Evolutionary conservation across 2,888 invertebrate genomes (phyloP), one percentile per base, ranked within the genome.

Genomic region (Formica aserva): DNA sequence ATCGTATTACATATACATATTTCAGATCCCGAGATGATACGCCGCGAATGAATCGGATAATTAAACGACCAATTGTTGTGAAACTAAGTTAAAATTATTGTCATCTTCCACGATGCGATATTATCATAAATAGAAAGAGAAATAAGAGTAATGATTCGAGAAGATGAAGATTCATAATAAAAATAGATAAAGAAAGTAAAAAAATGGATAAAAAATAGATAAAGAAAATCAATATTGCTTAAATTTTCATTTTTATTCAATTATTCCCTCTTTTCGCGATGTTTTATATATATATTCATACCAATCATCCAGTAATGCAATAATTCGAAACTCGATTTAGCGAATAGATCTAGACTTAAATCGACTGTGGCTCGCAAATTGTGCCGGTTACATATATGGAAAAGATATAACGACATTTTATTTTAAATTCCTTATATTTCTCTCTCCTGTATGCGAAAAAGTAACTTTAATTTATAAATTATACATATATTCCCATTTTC

Each of bases 1-100:
- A 52, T 55, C 35, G 48, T 48, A 18, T 48, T 48, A 48, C 13
- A 1, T 48, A 1, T 35, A 52, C 32, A 13, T 41, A 13, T 38
- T 77, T 38, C 76, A 9, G 66, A 26, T 13, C 13, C 13, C 13
- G 35, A 38, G 38, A 66, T 38, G 18, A 48, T 18, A 48, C 18
- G 52, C 55, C 48, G 29, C 3, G 26, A 48, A 65, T 65, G 52
- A 52, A 55, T 76, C 41, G 13, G 60, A 15, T 52, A 66, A 66
- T 77, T 55, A 55, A 75, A 15, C n/a, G n/a, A 38, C 41, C 29
- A 60, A 62, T 52, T 52, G 45, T 75, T 45, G 62, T 18, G 29
- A 15, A 32, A 22, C 11, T 29, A 15, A 63, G 15, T 57, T 72
- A 57, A 26, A 57, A 57, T 52, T 26, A 72, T 57, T 26, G 22